Percentiles rank a stretch among this genome's conserved stretches.
phyloP scores from a whole-genome alignment of 1,140 invertebrate species.

The Bilobella aurantiaca region DNA sequence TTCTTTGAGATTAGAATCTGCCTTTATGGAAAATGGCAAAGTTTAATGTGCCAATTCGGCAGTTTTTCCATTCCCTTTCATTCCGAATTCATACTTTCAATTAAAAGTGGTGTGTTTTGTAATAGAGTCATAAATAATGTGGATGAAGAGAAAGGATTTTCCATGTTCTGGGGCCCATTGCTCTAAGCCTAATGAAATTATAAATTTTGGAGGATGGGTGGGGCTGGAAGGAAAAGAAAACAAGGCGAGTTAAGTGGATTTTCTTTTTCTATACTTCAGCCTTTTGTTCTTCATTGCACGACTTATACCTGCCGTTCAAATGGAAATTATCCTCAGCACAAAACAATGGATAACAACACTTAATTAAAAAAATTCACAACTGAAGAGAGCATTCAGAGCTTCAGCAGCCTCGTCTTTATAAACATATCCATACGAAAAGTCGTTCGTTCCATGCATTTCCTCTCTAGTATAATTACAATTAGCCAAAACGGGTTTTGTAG shows the following conservation, averaged over 20 bases:
- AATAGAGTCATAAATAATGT: slow-evolving; percentile 7
- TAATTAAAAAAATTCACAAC: slow-evolving; percentile 6
- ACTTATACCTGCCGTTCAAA: too few relatives aligned
- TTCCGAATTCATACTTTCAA: not conserved
- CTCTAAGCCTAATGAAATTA: slow-evolving; percentile 5
- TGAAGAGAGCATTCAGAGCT: not conserved
- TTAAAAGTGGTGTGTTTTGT: not conserved
- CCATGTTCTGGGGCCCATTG: not conserved
- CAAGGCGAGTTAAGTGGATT: slow-evolving; percentile 4
- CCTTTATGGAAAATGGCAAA: not conserved
- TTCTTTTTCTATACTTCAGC: not conserved
- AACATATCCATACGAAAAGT: too few relatives aligned
- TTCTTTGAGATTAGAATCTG: not conserved
- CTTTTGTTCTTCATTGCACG: not conserved
- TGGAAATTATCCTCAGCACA: too few relatives aligned
- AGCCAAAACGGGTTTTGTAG: too few relatives aligned
- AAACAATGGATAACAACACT: not conserved
- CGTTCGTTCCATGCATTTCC: too few relatives aligned
- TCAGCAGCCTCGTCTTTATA: too few relatives aligned
- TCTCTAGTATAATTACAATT: too few relatives aligned
- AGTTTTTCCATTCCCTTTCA: not conserved
- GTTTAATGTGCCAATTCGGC: too few relatives aligned
- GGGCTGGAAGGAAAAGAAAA: not conserved
- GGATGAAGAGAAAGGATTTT: not conserved
- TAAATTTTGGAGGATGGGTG: slow-evolving; percentile 8